Evolutionary conservation across 2,113 vertebrate genomes (phyloP).

Genomic region (Pseudopodoces humilis): DNA sequence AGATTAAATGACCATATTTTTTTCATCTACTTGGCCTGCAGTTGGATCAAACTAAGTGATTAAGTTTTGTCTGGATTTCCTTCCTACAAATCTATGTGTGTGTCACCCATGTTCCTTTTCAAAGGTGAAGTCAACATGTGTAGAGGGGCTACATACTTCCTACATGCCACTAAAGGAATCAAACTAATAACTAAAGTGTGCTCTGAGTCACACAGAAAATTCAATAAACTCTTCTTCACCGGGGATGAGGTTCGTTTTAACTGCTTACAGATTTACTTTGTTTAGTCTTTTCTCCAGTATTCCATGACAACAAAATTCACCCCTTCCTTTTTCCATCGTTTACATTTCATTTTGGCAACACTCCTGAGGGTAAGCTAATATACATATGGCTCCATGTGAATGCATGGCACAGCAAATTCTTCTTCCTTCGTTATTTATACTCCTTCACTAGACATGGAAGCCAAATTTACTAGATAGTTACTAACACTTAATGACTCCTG

Average conservation of each 20-base stretch:
- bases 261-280: slow-evolving; percentile 10
- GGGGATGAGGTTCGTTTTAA: neutral
- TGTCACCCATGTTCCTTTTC: neutral
- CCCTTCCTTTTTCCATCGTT: neutral
- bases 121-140: neutral
- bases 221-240: slow-evolving; percentile 1
- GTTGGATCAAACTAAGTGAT: slow-evolving; percentile 7
- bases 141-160: neutral
- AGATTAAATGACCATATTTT: neutral
- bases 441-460: neutral
- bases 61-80: neutral
- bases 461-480: neutral
- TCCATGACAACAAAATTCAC: neutral
- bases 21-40: neutral
- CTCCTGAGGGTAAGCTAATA: neutral
- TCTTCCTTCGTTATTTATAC: neutral
- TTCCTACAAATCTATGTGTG: neutral
- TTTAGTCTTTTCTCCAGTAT: slow-evolving; percentile 11
- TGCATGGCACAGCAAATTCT: neutral
- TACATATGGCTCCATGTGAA: neutral
- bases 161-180: neutral
- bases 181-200: neutral
- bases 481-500: neutral
- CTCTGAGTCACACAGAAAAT: slow-evolving; percentile 2
- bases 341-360: neutral